A percentile compares a stretch with the other conserved stretches of the same genome.
Conservation (phyloP, 2,888 invertebrate genomes). For the Dryocosmus kuriphilus region DNA sequence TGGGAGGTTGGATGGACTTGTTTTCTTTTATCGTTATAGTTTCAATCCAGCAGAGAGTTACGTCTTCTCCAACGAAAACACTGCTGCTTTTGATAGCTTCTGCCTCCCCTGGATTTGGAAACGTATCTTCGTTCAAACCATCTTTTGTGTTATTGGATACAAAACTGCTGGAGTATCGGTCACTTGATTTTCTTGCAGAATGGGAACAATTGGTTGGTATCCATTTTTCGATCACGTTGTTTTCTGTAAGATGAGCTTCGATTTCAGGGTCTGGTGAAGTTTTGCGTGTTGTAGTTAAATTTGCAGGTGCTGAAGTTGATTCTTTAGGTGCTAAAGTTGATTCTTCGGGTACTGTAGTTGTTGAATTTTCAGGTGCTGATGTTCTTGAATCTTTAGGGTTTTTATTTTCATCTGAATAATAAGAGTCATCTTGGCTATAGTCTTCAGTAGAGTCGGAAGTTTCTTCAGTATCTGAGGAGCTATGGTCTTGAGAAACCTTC, state of each 20-base stretch:
- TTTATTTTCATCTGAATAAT: not conserved
- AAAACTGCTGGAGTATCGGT: not conserved
- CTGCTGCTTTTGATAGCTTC: slow-evolving; percentile 42
- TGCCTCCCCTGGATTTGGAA: slow-evolving; percentile 1
- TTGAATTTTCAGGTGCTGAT: not conserved
- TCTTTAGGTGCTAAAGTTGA: not conserved
- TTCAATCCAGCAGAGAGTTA: slow-evolving; percentile 66
- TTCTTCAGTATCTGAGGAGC: not conserved
- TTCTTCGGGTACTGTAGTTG: not conserved
- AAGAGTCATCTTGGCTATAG: not conserved
- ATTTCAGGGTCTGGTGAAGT: not conserved
- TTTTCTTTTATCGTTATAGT: slow-evolving; percentile 63
- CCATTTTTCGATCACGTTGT: not conserved
- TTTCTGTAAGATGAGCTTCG: not conserved
- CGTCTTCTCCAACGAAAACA: slow-evolving; percentile 56
- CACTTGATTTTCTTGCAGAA: not conserved
- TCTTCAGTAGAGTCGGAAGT: not conserved
- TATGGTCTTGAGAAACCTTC: not conserved
- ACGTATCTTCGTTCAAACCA: slow-evolving; percentile 7
- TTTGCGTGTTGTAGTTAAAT: not conserved
- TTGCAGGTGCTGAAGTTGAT: not conserved
- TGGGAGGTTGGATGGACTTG: slow-evolving; percentile 52
- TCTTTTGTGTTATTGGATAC: not conserved
- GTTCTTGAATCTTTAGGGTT: not conserved
- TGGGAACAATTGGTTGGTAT: slow-evolving; percentile 3